These are phyloP conservation scores for Oryzaephilus surinamensis DNA, from an alignment of 1,140 invertebrate species.

Conservation along the genomic window DNA sequence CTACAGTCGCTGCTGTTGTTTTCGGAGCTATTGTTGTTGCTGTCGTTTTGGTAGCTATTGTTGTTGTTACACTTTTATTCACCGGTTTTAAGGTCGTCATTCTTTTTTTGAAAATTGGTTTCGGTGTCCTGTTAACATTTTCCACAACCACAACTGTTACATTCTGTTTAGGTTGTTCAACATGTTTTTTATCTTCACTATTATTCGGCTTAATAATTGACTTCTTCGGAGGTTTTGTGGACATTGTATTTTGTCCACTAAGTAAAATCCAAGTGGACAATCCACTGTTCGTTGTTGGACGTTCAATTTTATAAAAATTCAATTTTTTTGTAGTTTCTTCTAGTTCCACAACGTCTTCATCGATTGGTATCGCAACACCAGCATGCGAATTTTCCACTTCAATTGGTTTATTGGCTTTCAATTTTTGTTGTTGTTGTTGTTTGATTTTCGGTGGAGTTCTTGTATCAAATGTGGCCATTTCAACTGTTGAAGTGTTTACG, in stretches of 20 bases:
- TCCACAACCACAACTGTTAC: constrained; percentile 11
- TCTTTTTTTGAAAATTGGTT: constrained; percentile 31
- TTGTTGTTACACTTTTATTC: constrained; percentile 22
- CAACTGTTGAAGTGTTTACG: constrained; percentile 31
- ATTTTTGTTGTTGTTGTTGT: constrained; percentile 38
- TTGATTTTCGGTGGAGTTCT: constrained; percentile 52
- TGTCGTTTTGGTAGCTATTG: constrained; percentile 15
- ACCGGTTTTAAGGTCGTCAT: constrained; percentile 23
- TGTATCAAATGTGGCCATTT: constrained; percentile 41
- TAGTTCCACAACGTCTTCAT: constrained; percentile 35
- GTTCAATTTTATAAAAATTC: constrained; percentile 35
- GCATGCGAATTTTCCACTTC: constrained; percentile 40
- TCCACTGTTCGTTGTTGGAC: constrained; percentile 50
- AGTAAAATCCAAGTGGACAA: constrained; percentile 68
- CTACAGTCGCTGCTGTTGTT: constrained; percentile 14
- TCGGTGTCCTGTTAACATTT: constrained; percentile 15
- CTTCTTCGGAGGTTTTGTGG: constrained; percentile 31
- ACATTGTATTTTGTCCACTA: constrained; percentile 41
- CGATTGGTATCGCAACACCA: constrained; percentile 47
- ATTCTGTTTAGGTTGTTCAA: too few relatives aligned
- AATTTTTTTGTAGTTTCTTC: constrained; percentile 29
- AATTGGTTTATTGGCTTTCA: constrained; percentile 31
- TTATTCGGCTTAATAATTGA: constrained; percentile 24
- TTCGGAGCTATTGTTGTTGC: constrained; percentile 9
- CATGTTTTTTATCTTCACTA: too few relatives aligned